Conservation (phyloP, 2,888 invertebrate species). For the Zelleria hepariella region DNA sequence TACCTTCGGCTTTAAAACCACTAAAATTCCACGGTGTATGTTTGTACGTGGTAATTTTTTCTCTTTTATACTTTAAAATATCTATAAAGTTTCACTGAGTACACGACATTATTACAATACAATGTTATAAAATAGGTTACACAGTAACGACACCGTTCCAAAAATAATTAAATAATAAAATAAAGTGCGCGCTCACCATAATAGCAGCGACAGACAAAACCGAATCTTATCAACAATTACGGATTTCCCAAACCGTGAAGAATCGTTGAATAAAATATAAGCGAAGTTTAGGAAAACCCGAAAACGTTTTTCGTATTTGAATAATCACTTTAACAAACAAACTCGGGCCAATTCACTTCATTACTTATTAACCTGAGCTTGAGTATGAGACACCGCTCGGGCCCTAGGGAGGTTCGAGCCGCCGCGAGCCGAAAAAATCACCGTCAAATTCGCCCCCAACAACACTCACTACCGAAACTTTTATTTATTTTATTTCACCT, state of each 20-base stretch:
- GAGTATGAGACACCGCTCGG: constrained; percentile 36
- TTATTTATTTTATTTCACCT: background rate
- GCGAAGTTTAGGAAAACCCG: constrained; percentile 63
- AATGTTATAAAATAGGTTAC: too few relatives aligned
- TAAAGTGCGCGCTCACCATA: constrained; percentile 13
- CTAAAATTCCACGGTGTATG: too few relatives aligned
- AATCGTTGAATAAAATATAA: constrained; percentile 69
- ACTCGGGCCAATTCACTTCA: constrained; percentile 60
- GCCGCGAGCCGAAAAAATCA: background rate
- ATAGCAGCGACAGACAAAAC: constrained; percentile 15
- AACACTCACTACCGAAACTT: background rate
- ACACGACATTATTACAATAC: too few relatives aligned
- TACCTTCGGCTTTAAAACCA: too few relatives aligned
- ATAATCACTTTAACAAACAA: constrained; percentile 71
- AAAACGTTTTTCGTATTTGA: constrained; percentile 70
- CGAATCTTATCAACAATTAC: constrained; percentile 54
- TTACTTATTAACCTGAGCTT: constrained; percentile 66
- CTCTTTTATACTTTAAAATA: too few relatives aligned
- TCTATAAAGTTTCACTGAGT: too few relatives aligned
- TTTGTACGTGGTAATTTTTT: too few relatives aligned
- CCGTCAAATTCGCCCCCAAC: background rate
- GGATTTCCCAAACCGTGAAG: constrained; percentile 56
- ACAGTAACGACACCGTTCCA: background rate
- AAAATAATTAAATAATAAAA: background rate
- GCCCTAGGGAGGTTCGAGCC: background rate